Evolutionary conservation across 1,140 invertebrate genomes (phyloP).

Genomic region (Drosophila elegans): DNA sequence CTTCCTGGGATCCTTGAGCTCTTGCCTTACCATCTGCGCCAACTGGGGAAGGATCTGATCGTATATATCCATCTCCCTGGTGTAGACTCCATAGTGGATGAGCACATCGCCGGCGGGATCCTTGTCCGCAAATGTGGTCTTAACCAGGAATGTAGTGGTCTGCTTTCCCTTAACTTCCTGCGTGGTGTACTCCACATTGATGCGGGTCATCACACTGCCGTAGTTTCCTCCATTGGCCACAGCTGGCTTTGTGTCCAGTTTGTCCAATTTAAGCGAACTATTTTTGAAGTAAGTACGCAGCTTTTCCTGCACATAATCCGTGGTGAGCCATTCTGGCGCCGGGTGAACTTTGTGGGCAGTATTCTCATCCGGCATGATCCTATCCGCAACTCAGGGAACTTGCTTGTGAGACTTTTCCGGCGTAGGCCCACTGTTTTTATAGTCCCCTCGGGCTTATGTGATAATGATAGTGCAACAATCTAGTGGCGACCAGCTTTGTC

Average conservation of each 20-base stretch:
- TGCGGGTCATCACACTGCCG: slow-evolving; percentile 66
- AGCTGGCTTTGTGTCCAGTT: slow-evolving; percentile 45
- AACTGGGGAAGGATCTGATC: slow-evolving; percentile 63
- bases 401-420: neutral
- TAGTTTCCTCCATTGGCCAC: slow-evolving; percentile 75
- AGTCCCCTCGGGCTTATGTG: neutral
- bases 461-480: slow-evolving; percentile 12
- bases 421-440: neutral
- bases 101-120: slow-evolving; percentile 53
- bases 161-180: slow-evolving; percentile 3
- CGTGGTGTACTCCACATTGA: slow-evolving; percentile 47
- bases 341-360: slow-evolving; percentile 17
- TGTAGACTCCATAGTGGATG: slow-evolving; percentile 58
- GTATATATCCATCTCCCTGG: slow-evolving; percentile 72
- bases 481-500: slow-evolving; percentile 2
- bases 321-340: slow-evolving; percentile 65
- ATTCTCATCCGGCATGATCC: slow-evolving; percentile 35
- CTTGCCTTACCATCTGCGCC: slow-evolving; percentile 26
- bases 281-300: slow-evolving; percentile 59
- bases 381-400: neutral
- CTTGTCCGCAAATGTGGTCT: slow-evolving; percentile 63
- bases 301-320: slow-evolving; percentile 60
- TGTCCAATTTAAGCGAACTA: slow-evolving; percentile 39
- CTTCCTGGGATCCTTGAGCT: slow-evolving; percentile 60
- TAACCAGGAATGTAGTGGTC: slow-evolving; percentile 52